A percentile compares a stretch with the other conserved stretches of the same genome.
Evolutionary conservation across 37 sponge, comb jelly and placozoan species (phyloP).

Genomic region (Halichondria panicea): DNA sequence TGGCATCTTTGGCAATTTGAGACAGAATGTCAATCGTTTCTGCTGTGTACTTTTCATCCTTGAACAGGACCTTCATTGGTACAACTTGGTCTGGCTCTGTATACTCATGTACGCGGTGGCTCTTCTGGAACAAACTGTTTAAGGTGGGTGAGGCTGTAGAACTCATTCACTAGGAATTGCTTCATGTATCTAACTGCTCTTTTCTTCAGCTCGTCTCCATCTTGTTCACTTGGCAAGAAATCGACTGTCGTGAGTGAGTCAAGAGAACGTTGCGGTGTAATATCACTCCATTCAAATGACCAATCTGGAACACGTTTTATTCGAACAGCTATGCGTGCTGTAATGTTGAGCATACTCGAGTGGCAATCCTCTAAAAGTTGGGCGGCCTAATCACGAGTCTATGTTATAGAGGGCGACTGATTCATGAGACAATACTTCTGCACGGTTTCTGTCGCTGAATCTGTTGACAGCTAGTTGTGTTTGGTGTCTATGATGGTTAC

Average conservation of each 20-base stretch:
- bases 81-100: background rate
- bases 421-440: no score
- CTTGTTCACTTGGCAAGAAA: no score
- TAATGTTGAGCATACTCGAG: no score
- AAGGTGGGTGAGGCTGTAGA: background rate
- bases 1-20: slow-evolving; percentile 3
- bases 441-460: no score
- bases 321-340: slow-evolving; percentile 8
- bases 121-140: background rate
- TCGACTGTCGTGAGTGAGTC: background rate
- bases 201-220: background rate
- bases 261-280: background rate
- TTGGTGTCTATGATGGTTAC: no score
- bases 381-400: no score
- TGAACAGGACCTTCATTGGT: slow-evolving; percentile 22
- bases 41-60: slow-evolving; percentile 24
- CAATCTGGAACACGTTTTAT: background rate
- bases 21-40: slow-evolving; percentile 26
- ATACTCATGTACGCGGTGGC: background rate
- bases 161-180: slow-evolving; percentile 9
- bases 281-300: background rate
- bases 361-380: no score
- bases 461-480: no score
- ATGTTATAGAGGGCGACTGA: no score
- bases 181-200: slow-evolving; percentile 14